Evolutionary conservation across 2,888 invertebrate species (phyloP), one percentile per base, ranked within the genome.

Genomic region (Ernsta delagoae): DNA sequence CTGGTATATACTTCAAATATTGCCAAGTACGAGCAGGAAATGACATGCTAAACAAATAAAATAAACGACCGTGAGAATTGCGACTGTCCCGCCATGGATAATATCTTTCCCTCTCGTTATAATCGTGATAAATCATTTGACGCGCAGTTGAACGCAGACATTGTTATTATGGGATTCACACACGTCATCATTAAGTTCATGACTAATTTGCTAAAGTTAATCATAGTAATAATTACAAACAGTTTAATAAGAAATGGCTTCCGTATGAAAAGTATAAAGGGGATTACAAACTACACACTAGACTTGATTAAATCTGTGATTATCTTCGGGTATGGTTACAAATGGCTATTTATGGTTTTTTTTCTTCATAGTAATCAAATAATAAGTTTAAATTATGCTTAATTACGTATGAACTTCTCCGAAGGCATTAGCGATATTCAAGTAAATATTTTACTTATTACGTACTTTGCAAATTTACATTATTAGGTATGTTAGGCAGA

Each of bases 111-210:
- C 63, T 83, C 76, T 79, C 74, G 79, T 82, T 84, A 82, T 82
- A 80, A 83, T 85, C 83, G 82, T 82, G 85, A 87, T 87, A 87
- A 85, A 85, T 83, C 82, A 83, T 86, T 87, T 84, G 81, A 81
- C 80, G 84, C 82, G 78, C 79, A 77, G 82, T 79, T 84, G 81
- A 81, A 79, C 83, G 75, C 79, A 75, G 70, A 77, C 78, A 72
- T 79, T 80, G 78, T 83, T 80, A 83, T 83, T 78, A 79, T 72
- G 74, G 74, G 75, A 74, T 76, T 79, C 78, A 79, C 84, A 81
- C 76, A 78, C 77, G 75, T 76, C 75, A 74, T 80, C 77, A 83
- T 82, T 82, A 81, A 57, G 64, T 59, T 48, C 62, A 67, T 70
- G 59, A 63, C 50, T n/a, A 34, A 34, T 69, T 53, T 48, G 60